These are phyloP conservation scores for Petrocephalus sullivani DNA, from an alignment of 2,797 vertebrate genomes.

Conservation along the genomic window DNA sequence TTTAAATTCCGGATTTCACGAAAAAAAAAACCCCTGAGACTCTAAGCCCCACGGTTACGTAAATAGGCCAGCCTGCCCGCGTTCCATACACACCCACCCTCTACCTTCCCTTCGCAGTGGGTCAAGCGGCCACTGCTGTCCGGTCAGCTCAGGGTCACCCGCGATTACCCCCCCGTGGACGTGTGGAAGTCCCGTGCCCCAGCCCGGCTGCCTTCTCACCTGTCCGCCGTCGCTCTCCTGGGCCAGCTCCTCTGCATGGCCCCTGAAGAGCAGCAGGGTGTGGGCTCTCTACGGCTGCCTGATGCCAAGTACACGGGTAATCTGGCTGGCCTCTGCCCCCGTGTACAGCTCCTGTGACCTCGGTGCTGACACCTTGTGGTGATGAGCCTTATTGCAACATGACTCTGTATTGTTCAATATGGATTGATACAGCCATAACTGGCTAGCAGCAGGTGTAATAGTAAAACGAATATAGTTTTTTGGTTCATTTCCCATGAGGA, in stretches of 20 bases:
- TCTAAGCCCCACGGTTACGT: not conserved
- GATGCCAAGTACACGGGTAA: constrained; percentile 71
- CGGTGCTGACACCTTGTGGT: not conserved
- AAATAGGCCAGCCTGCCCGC: not conserved
- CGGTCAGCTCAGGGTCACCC: constrained; percentile 68
- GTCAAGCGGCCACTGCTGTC: constrained; percentile 75
- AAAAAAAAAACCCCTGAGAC: not conserved
- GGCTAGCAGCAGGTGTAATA: not conserved
- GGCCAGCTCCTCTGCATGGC: constrained; percentile 64
- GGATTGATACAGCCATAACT: not conserved
- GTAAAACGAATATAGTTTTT: not conserved
- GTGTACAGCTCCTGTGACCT: not conserved
- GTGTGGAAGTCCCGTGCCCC: constrained; percentile 57
- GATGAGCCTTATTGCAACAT: not conserved
- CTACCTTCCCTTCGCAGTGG: constrained; percentile 67
- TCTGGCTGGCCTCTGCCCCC: constrained; percentile 27
- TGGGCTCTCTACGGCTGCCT: constrained; percentile 42
- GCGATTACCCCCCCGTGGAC: constrained; percentile 59
- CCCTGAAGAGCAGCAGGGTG: constrained; percentile 49
- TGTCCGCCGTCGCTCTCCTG: constrained; percentile 76
- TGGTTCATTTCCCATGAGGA: not conserved
- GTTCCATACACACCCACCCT: not conserved
- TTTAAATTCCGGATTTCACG: not conserved
- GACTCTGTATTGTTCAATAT: not conserved
- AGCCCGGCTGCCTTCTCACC: constrained; percentile 73